Base-by-base conservation (phyloP, 2,888 invertebrate genomes). In the Sialis fuliginosa region DNA sequence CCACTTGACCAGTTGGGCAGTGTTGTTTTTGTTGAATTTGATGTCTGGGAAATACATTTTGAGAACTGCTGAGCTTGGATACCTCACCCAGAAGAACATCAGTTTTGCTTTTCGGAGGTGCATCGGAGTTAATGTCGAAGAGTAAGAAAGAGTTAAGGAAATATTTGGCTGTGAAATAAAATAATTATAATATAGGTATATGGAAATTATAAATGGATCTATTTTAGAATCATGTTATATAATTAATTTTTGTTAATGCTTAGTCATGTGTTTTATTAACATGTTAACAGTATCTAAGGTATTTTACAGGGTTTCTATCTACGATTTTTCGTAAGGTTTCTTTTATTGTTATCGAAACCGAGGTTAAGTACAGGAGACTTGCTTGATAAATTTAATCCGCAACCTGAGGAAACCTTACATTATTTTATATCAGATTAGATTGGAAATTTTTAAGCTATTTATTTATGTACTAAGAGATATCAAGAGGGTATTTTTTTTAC, bases 11-110 rank as follows among this genome's bases (percentile, higher is more conserved):
- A 99, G 85, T 75, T 98, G 98, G 62, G 98, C 98, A 56, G 98
- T 98, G 75, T 98, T 98, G 77, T 97, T 97, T 75, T 98, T 98
- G 79, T 98, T 98, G 79, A 98, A 98, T 69, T 93, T 93, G 73
- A 98, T 96, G 74, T 98, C 98, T 39, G 97, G 97, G 78, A 99
- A 98, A 79, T 93, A 99, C 83, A 95, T 92, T 77, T 99, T 99
- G 68, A 98, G 84, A 57, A 97, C 90, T 61, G 95, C 88, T 52
- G 97, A 97, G 68, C 92, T 95, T 51, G 98, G 98, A 70, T 99
- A 99, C 60, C 98, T 81, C 60, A 95, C 95, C 89, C 93, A 98
- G 85, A 99, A 99, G 84, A 98, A 98, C 98, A 99, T 98, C 72
- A 99, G 79, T 76, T 98, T 99, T 55, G 98, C 98, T 71, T 99